Base-by-base conservation (phyloP, 2,888 invertebrate genomes). In the Harpalus rubripes region DNA sequence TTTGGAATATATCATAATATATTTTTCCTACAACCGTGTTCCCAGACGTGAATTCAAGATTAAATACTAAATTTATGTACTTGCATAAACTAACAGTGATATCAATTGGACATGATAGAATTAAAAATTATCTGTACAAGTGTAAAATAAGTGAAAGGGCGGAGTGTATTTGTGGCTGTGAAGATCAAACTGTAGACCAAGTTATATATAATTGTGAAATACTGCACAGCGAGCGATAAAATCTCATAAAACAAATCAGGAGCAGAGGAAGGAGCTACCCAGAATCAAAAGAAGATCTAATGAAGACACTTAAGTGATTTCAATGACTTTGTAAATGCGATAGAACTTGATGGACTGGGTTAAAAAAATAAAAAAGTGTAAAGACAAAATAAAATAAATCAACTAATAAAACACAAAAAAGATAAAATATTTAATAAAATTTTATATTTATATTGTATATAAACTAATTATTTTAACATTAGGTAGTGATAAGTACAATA, bases 141-240 rank as follows among this genome's bases (percentile, higher is more conserved):
- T n/a, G 2, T 58, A 58, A 58, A 58, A 15, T n/a, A 58, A 58
- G 58, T 58, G 58, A 58, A 58, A 58, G n/a, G 1, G 58, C 58
- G 58, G 58, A 58, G 16, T 58, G 58, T 58, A 16, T 10, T 6
- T 58, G 58, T n/a, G 58, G 4, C 7, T n/a, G n/a, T 15, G 58
- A 58, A n/a, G 58, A 58, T 58, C 5, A 44, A 44, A 58, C 58
- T 58, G 4, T 58, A 7, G 58, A 58, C n/a, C 58, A 58, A 1
- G 1, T 58, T 12, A 58, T 58, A 15, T 58, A 58, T 58, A 58
- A 58, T 58, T 58, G 58, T 58, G 44, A 44, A 44, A 44, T 10
- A 44, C 44, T 44, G 4, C 1, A 44, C 10, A 44, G 44, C 4
- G 44, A 44, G 44, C 15, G 58, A 58, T 8, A 58, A 58, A 58